These are phyloP conservation scores for Dreissena polymorpha DNA, from an alignment of 1,140 invertebrate genomes.

Conservation along the genomic window DNA sequence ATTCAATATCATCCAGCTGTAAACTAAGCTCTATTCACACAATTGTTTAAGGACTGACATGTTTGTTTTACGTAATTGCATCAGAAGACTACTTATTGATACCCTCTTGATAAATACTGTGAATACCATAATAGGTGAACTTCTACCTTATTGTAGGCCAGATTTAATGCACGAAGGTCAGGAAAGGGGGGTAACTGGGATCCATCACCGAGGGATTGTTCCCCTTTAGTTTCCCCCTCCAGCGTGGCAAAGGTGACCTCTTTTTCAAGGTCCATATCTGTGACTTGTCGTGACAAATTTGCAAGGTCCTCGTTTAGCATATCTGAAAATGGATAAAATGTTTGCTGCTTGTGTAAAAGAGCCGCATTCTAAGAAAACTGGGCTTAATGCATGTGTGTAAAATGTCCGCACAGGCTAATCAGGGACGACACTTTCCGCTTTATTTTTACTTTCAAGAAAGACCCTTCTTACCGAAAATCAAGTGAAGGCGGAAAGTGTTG, in stretches of 20 bases:
- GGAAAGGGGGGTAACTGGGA: slow-evolving; percentile 70
- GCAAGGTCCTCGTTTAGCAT: slow-evolving; percentile 28
- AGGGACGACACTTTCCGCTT: too few species aligned
- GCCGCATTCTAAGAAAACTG: too few species aligned
- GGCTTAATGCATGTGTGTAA: too few species aligned
- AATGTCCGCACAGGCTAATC: too few species aligned
- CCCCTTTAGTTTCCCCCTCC: background rate
- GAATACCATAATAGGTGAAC: background rate
- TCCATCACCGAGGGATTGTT: slow-evolving; percentile 20
- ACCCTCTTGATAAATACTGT: background rate
- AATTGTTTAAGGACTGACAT: too few species aligned
- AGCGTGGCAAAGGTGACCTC: slow-evolving; percentile 12
- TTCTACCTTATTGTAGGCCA: slow-evolving; percentile 75
- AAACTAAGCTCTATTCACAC: too few species aligned
- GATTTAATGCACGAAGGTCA: slow-evolving; percentile 74
- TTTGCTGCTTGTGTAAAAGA: too few species aligned
- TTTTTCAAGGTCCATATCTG: slow-evolving; percentile 49
- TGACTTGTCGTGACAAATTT: slow-evolving; percentile 29
- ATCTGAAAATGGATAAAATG: slow-evolving; percentile 19
- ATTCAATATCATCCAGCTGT: too few species aligned
- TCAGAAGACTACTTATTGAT: background rate
- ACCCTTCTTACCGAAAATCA: too few species aligned
- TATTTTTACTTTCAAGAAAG: too few species aligned
- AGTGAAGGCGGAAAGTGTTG: too few species aligned
- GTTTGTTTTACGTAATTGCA: too few species aligned